Base-by-base conservation (phyloP, 1,140 invertebrate species). In the Chlorops oryzae region DNA sequence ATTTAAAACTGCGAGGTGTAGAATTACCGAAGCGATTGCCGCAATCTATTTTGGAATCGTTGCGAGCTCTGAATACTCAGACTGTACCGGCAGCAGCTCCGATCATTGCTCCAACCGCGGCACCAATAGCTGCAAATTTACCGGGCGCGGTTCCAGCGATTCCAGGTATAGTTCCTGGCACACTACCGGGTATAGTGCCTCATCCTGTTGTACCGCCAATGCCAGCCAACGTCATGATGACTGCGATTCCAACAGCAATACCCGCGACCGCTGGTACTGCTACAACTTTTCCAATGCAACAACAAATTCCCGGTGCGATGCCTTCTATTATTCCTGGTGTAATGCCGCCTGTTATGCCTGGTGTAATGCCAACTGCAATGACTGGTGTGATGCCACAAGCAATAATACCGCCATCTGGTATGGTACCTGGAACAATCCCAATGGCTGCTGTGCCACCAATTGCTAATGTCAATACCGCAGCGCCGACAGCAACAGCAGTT, bases 21-120 rank as follows among this genome's bases (percentile, higher is more conserved):
- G 92, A 96, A 70, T 77, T 98, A 49, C 95, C 95, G 2, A 86
- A 87, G 65, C 72, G 76, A 5, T 75, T 98, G 42, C 95, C 96
- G 38, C 82, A 85, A 20, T 78, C 81, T 52, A 70, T 97, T 20
- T 53, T 85, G 9, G 77, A 80, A 15, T 86, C 85, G 20, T 63
- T 88, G 9, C 79, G 78, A 55, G 73, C 78, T 27, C 70, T 69
- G 15, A 41, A 21, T 45, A 18, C 27, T 48, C 21, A 41, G 13
- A 23, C 41, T 44, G 46, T 32, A 4, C 41, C 55, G 5, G 43
- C 57, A 52, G 52, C 51, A 25, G 50, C 53, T 41, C 55, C 72
- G 0, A 40, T 70, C 6, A 56, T 68, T 2, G 44, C 39, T 10
- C 22, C 44, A 15, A n/a, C 34, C 7, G 13, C 23, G 10, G 3